phyloP scores from a whole-genome alignment of 2,888 invertebrate genomes.

The Agonopterix alstromeriana region DNA sequence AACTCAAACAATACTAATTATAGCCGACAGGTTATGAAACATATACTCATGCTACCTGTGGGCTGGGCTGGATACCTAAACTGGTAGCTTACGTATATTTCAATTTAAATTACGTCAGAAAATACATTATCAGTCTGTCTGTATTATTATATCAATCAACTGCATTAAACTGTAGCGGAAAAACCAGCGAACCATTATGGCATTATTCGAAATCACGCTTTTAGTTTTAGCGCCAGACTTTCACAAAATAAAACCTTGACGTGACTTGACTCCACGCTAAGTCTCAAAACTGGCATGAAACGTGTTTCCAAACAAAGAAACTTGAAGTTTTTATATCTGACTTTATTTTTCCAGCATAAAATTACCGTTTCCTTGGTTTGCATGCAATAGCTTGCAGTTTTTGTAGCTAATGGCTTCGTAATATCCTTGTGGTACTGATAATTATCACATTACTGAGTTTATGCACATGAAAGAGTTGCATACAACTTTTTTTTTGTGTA shows the following conservation, averaged over 20 bases:
- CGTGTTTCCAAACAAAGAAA: conserved; percentile 1
- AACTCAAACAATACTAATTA: too few relatives aligned
- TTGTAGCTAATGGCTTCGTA: conserved; percentile 45
- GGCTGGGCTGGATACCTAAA: too few relatives aligned
- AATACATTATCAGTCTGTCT: too few relatives aligned
- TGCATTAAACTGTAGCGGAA: background rate
- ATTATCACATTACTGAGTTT: conserved; percentile 31
- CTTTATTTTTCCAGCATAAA: conserved; percentile 2
- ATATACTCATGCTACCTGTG: too few relatives aligned
- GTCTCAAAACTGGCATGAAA: conserved; percentile 2
- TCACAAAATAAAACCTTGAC: background rate
- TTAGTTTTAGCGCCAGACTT: background rate
- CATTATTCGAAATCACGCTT: background rate
- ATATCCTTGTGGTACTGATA: conserved; percentile 33
- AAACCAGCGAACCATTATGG: too few relatives aligned
- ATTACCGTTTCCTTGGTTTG: conserved; percentile 12
- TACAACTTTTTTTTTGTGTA: background rate
- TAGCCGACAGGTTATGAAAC: too few relatives aligned
- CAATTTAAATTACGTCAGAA: too few relatives aligned
- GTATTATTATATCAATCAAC: too few relatives aligned
- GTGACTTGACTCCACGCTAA: conserved; percentile 1
- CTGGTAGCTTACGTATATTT: too few relatives aligned
- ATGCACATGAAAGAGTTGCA: background rate
- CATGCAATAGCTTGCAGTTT: conserved; percentile 21
- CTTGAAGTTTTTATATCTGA: conserved; percentile 1